Conservation (phyloP, 2,797 vertebrate genomes). For the Adrianichthys oophorus region DNA sequence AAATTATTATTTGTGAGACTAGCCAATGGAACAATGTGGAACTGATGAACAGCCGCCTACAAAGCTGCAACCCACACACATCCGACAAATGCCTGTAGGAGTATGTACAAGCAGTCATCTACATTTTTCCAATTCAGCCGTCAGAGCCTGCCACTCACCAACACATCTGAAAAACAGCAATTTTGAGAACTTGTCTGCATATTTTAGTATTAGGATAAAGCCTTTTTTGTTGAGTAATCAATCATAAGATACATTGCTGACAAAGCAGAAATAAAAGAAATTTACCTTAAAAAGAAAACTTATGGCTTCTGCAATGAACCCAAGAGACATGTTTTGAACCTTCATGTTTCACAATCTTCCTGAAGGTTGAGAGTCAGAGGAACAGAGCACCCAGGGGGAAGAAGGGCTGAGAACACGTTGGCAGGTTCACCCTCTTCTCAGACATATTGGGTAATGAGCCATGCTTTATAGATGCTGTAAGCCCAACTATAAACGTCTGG, state of each 20-base stretch:
- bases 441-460: constrained; percentile 79
- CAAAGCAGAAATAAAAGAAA: no score
- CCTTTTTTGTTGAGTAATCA: background rate
- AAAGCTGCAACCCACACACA: constrained; percentile 50
- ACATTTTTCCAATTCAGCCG: constrained; percentile 46
- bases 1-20: constrained; percentile 24
- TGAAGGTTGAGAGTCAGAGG: constrained; percentile 25
- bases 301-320: no score
- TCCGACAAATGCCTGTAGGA: constrained; percentile 26
- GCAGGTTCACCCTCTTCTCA: constrained; percentile 72
- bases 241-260: no score
- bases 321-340: constrained; percentile 5
- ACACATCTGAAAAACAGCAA: constrained; percentile 25
- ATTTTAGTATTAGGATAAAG: constrained; percentile 7
- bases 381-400: constrained; percentile 46
- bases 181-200: constrained; percentile 4
- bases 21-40: constrained; percentile 45
- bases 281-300: no score
- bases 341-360: constrained; percentile 19
- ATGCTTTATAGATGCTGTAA: constrained; percentile 61
- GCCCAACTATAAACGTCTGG: constrained; percentile 69
- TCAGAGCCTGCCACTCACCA: constrained; percentile 26
- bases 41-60: constrained; percentile 53
- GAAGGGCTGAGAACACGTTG: constrained; percentile 43
- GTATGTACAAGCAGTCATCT: constrained; percentile 29